Evolutionary conservation across 2,797 vertebrate species (phyloP), one percentile per base, ranked within the genome.

Genomic region (Myotis myotis): DNA sequence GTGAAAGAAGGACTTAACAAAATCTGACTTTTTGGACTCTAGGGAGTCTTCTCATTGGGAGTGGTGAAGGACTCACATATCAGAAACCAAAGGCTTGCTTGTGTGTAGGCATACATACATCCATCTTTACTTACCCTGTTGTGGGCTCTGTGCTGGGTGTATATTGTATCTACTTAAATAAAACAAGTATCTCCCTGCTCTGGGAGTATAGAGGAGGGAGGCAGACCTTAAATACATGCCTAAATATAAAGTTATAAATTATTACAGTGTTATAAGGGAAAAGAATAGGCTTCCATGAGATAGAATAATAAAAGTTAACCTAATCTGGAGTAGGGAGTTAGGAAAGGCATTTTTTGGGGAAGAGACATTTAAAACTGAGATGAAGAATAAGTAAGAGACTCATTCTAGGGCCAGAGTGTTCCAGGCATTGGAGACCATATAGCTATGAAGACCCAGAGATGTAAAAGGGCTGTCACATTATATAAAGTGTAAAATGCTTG

Each of bases 311-410:
- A 51, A 3, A 87, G 1, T 87, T 51, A 85, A 85, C 41, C 36
- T 92, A 57, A 94, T 72, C 94, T 95, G 62, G 19, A 87, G 81
- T 81, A 82, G 68, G 82, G 38, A 92, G 6, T 86, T 55, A 60
- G 16, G 30, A 86, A 93, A 89, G 53, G 20, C 64, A n/a, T 70
- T 94, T 94, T 87, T 87, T 68, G n/a, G 53, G 76, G 47, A 95
- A 83, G 19, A 87, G 72, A 89, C 25, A 57, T 89, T 91, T 95
- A 85, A 96, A 94, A 91, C 15, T 83, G 62, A 94, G 60, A 41
- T 87, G 66, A 89, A 81, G 70, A 85, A 70, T 71, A 36, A 75
- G 13, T 76, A 71, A 33, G 51, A 87, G 49, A 92, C 23, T 49
- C 62, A 81, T 71, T 74, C 55, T 72, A 79, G 74, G 7, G 4